Conservation (phyloP, 2,888 invertebrate species). For the Augiades crinisus region DNA sequence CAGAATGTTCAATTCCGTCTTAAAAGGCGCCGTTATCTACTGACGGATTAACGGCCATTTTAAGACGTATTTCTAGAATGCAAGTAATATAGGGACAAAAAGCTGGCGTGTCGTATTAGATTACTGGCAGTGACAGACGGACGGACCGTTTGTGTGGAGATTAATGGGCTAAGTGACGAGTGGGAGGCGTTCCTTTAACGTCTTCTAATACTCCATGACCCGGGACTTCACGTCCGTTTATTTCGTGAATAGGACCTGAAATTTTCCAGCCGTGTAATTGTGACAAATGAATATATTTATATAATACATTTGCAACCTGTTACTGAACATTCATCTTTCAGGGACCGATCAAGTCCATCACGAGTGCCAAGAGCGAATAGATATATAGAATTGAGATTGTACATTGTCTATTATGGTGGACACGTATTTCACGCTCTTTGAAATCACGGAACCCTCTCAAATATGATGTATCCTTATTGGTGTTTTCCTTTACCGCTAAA, state of each 20-base stretch:
- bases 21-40: conserved; percentile 56
- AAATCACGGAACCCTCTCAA: too few relatives aligned
- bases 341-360: too few relatives aligned
- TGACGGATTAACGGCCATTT: conserved; percentile 66
- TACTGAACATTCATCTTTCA: too few relatives aligned
- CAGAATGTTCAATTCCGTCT: conserved; percentile 56
- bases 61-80: conserved; percentile 66
- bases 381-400: too few relatives aligned
- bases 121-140: conserved; percentile 77
- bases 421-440: too few relatives aligned
- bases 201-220: conserved; percentile 44
- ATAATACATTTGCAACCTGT: too few relatives aligned
- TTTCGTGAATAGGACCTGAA: conserved; percentile 49
- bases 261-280: conserved; percentile 56
- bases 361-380: too few relatives aligned
- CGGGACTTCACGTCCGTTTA: conserved; percentile 60
- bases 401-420: too few relatives aligned
- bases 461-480: too few relatives aligned
- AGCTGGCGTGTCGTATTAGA: conserved; percentile 79
- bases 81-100: conserved; percentile 74
- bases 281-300: conserved; percentile 58
- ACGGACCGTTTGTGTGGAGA: conserved; percentile 69
- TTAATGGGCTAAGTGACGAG: conserved; percentile 79
- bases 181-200: conserved; percentile 57
- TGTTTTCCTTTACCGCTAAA: too few relatives aligned